These are phyloP conservation scores for Rousettus madagascariensis DNA, from an alignment of 2,797 vertebrate genomes.

Conservation along the genomic window DNA sequence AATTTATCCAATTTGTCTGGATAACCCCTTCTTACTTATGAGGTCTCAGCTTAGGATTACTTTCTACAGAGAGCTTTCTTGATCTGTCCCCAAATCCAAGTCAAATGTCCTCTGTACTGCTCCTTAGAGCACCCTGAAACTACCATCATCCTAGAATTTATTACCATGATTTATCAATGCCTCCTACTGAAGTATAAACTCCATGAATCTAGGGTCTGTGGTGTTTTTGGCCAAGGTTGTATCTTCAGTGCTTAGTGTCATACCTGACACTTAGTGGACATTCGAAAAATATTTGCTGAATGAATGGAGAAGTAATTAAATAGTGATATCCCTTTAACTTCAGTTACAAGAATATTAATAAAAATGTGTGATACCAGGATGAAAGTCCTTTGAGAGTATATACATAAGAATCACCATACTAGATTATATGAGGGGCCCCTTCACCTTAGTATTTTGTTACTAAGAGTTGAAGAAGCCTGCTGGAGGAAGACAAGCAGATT, in stretches of 20 bases:
- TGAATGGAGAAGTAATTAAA: background rate
- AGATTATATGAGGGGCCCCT: background rate
- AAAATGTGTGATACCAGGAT: background rate
- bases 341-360: background rate
- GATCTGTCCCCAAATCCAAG: slow-evolving; percentile 28
- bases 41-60: background rate
- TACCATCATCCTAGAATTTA: background rate
- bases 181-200: background rate
- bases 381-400: background rate
- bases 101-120: background rate
- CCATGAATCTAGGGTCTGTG: background rate
- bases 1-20: slow-evolving; percentile 49
- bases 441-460: background rate
- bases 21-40: slow-evolving; percentile 40
- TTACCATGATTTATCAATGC: background rate
- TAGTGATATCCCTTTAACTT: background rate
- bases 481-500: background rate
- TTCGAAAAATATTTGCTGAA: background rate
- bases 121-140: background rate
- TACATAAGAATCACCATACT: background rate
- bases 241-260: background rate
- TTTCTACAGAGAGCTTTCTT: slow-evolving; percentile 22
- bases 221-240: background rate
- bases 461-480: background rate
- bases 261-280: background rate